Conservation (phyloP, 2,888 invertebrate species). For the Chrysolina americana region DNA sequence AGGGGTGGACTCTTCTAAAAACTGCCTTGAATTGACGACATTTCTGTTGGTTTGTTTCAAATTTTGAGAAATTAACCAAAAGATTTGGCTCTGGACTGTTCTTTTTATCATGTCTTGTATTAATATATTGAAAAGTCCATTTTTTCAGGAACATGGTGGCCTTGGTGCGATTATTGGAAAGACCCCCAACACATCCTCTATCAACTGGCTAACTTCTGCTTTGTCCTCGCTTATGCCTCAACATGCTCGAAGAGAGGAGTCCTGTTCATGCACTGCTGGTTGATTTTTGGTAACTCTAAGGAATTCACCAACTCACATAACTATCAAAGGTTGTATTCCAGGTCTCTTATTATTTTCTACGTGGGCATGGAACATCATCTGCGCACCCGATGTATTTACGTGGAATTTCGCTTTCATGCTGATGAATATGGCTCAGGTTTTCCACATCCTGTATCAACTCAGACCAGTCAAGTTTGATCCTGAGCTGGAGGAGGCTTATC, state of each 20-base stretch:
- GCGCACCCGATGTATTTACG: slow-evolving; percentile 89
- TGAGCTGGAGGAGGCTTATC: slow-evolving; percentile 87
- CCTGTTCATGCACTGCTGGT: slow-evolving; percentile 85
- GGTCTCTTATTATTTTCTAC: slow-evolving; percentile 86
- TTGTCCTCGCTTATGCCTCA: slow-evolving; percentile 85
- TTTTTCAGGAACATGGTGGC: slow-evolving; percentile 75
- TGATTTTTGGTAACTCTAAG: slow-evolving; percentile 79
- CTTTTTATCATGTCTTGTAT: too few species aligned
- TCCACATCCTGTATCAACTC: slow-evolving; percentile 86
- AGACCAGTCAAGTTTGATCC: slow-evolving; percentile 87
- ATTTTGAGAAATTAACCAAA: too few species aligned
- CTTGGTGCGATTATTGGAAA: slow-evolving; percentile 82
- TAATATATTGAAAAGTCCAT: neutral
- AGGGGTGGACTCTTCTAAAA: too few species aligned
- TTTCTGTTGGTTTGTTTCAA: too few species aligned
- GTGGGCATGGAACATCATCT: slow-evolving; percentile 93
- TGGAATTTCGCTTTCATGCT: slow-evolving; percentile 90
- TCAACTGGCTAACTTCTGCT: slow-evolving; percentile 84
- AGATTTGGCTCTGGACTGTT: too few species aligned
- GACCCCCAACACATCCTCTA: slow-evolving; percentile 81
- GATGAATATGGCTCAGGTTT: slow-evolving; percentile 85
- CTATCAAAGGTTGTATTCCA: slow-evolving; percentile 63
- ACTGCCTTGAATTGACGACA: too few species aligned
- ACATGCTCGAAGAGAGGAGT: slow-evolving; percentile 85
- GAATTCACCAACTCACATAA: neutral